phyloP scores from a whole-genome alignment of 2,113 vertebrate genomes.

The Hemibagrus wyckioides region DNA sequence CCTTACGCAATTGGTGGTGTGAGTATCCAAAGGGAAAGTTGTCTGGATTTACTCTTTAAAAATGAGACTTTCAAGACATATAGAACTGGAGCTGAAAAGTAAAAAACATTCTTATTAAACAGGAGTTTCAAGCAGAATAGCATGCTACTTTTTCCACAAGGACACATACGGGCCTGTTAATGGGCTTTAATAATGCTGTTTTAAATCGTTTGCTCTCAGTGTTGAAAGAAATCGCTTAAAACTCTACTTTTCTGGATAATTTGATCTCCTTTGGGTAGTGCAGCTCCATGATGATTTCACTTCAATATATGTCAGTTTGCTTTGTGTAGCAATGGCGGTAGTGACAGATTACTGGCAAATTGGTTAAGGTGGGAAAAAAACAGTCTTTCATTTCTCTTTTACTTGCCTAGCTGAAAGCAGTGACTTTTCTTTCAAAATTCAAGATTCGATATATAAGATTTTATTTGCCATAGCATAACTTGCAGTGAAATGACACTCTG shows the following conservation, averaged over 20 bases:
- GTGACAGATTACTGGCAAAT: neutral
- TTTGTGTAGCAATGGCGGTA: neutral
- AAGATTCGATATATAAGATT: too few species aligned
- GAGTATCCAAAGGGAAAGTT: neutral
- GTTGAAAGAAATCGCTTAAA: neutral
- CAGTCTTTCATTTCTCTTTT: neutral
- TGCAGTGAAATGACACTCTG: too few species aligned
- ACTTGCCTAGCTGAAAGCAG: neutral
- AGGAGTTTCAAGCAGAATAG: neutral
- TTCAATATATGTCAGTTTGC: neutral
- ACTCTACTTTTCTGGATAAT: constrained; percentile 3
- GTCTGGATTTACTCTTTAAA: neutral
- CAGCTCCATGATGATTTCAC: neutral
- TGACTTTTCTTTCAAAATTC: neutral
- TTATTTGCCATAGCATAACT: too few species aligned
- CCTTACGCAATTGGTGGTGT: neutral
- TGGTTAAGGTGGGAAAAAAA: neutral
- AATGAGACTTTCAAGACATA: neutral
- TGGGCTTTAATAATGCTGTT: neutral
- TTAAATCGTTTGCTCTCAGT: neutral
- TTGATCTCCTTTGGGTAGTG: constrained; percentile 12
- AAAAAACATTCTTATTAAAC: neutral
- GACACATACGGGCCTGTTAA: neutral
- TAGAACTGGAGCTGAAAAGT: neutral
- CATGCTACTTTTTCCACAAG: neutral